Evolutionary conservation across 2,888 invertebrate species (phyloP).

Genomic region (Thecocarcelia acutangulata): DNA sequence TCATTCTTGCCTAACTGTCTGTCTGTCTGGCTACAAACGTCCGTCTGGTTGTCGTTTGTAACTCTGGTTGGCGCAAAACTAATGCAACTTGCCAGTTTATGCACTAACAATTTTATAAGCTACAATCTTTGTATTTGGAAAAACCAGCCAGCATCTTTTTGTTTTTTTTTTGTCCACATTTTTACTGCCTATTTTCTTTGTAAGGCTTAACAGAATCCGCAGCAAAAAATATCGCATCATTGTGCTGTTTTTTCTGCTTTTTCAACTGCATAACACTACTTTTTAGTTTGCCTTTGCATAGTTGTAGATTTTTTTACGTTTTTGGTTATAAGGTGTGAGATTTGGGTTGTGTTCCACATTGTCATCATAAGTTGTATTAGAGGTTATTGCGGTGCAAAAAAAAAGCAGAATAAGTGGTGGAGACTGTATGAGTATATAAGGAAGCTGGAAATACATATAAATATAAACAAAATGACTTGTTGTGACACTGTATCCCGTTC

Average conservation of each 20-base stretch:
- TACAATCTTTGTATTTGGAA: conserved; percentile 31
- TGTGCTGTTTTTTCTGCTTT: conserved; percentile 32
- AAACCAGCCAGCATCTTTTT: conserved; percentile 53
- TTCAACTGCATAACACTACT: conserved; percentile 51
- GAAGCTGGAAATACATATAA: conserved; percentile 14
- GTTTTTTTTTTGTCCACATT: background rate
- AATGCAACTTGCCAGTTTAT: conserved; percentile 58
- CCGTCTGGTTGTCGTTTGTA: background rate
- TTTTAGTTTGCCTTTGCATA: conserved; percentile 55
- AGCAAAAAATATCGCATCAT: conserved; percentile 50
- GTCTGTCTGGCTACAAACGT: conserved; percentile 19
- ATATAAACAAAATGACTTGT: conserved; percentile 59
- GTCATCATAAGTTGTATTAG: conserved; percentile 58
- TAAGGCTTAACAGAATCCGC: conserved; percentile 42
- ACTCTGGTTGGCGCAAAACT: conserved; percentile 43
- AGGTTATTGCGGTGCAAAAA: conserved; percentile 22
- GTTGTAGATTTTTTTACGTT: conserved; percentile 52
- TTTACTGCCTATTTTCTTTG: conserved; percentile 43
- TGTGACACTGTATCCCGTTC: conserved; percentile 67
- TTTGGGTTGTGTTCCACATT: conserved; percentile 70
- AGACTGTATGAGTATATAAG: conserved; percentile 33
- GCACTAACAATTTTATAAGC: conserved; percentile 14
- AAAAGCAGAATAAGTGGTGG: conserved; percentile 12
- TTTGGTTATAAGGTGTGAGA: conserved; percentile 69
- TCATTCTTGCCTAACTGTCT: conserved; percentile 64